These are phyloP conservation scores for Latrodectus geometricus DNA, from an alignment of 1,140 invertebrate species.

Conservation along the genomic window DNA sequence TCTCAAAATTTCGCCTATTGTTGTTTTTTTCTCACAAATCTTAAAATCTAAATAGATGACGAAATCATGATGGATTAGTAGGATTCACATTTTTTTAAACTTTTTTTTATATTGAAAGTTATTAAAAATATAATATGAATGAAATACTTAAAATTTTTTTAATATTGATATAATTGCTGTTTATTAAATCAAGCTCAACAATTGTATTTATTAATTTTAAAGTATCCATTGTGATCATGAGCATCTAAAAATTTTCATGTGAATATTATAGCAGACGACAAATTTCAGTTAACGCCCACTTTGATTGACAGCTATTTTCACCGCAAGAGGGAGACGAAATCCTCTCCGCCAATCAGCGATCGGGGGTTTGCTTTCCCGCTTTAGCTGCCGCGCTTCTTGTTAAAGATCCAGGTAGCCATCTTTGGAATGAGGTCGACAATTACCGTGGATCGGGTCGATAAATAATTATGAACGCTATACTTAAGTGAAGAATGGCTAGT, in stretches of 20 bases:
- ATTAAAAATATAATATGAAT: too few species aligned
- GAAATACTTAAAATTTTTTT: too few species aligned
- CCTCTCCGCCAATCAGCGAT: conserved; percentile 38
- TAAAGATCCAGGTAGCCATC: conserved; percentile 45
- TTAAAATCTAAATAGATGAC: too few species aligned
- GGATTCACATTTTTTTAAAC: too few species aligned
- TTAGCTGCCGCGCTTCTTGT: conserved; percentile 42
- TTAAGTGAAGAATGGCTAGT: conserved; percentile 33
- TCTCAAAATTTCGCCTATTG: too few species aligned
- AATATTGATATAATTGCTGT: too few species aligned
- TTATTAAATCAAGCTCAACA: too few species aligned
- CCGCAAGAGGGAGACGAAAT: background rate
- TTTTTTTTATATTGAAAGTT: too few species aligned
- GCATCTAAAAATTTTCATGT: background rate
- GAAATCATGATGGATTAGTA: too few species aligned
- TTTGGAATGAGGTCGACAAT: conserved; percentile 58
- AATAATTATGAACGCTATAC: background rate
- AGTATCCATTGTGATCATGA: too few species aligned
- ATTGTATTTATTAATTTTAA: too few species aligned
- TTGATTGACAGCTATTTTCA: conserved; percentile 23
- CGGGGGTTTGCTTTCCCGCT: conserved; percentile 26
- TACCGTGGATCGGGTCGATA: conserved; percentile 53
- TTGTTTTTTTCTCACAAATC: too few species aligned
- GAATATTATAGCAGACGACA: conserved; percentile 7
- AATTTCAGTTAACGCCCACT: background rate